A percentile compares a stretch with the other conserved stretches of the same genome.
Conservation (phyloP, 2,113 vertebrate species). For the Myanophis thanlyinensis region DNA sequence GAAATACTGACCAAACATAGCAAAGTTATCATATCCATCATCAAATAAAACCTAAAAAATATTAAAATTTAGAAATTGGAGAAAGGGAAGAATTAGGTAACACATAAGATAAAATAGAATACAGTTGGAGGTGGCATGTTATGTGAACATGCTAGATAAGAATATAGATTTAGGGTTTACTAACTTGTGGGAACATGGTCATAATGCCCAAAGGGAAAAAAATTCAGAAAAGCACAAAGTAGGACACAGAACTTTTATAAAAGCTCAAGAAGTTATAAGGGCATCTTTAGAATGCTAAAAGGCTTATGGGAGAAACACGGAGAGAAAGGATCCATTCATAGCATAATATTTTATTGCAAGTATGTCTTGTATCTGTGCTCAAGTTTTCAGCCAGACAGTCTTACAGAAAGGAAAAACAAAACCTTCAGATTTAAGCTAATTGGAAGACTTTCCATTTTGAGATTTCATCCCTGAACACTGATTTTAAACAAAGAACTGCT, state of each 20-base stretch:
- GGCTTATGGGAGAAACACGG: neutral
- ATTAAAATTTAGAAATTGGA: neutral
- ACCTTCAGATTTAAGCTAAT: neutral
- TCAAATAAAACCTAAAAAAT: neutral
- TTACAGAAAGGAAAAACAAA: neutral
- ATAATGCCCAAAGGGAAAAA: neutral
- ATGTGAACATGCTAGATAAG: neutral
- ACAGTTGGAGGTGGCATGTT: neutral
- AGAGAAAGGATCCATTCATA: neutral
- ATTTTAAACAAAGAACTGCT: neutral
- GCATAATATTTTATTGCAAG: neutral
- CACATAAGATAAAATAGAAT: neutral
- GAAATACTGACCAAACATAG: neutral
- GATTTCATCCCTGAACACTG: conserved; percentile 6
- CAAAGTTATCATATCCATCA: neutral
- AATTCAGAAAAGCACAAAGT: neutral
- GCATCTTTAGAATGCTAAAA: neutral
- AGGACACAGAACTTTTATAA: neutral
- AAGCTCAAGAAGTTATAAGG: neutral
- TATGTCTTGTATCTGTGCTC: neutral
- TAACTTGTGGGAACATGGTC: neutral
- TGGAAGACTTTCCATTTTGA: neutral
- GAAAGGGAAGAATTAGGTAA: neutral
- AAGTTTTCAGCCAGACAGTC: neutral
- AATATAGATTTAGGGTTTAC: neutral